Conservation (phyloP, 1,140 invertebrate genomes). For the Dendrolimus kikuchii region DNA sequence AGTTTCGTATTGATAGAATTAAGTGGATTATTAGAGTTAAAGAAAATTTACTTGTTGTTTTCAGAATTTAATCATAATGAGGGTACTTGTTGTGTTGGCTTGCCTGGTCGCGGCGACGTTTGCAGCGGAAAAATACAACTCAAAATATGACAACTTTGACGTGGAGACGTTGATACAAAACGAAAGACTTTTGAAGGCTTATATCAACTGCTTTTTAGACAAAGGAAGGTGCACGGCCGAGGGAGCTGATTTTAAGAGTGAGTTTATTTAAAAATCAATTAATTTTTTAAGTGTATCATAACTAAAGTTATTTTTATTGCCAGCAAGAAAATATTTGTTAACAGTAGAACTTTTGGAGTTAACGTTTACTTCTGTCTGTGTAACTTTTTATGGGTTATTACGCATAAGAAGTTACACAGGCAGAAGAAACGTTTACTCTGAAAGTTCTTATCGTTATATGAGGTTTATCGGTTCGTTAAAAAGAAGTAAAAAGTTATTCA, state of each 20-base stretch:
- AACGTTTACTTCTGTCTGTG: too few species aligned
- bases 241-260: conserved; percentile 82
- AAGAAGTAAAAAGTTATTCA: too few species aligned
- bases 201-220: conserved; percentile 80
- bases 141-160: conserved; percentile 77
- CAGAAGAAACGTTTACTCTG: too few species aligned
- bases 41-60: conserved; percentile 17
- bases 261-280: conserved; percentile 34
- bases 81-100: conserved; percentile 34
- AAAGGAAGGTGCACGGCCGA: conserved; percentile 81
- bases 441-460: too few species aligned
- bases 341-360: too few species aligned
- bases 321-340: too few species aligned
- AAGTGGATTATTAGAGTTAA: conserved; percentile 12
- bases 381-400: too few species aligned
- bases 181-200: conserved; percentile 77
- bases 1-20: conserved; percentile 11
- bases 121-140: conserved; percentile 54
- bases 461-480: too few species aligned
- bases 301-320: too few species aligned
- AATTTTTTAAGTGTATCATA: too few species aligned
- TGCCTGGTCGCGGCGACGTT: conserved; percentile 40
- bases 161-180: conserved; percentile 79
- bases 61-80: conserved; percentile 40
- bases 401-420: too few species aligned